Base-by-base conservation (phyloP, 2,113 vertebrate species). In the Pygoscelis antarcticus region DNA sequence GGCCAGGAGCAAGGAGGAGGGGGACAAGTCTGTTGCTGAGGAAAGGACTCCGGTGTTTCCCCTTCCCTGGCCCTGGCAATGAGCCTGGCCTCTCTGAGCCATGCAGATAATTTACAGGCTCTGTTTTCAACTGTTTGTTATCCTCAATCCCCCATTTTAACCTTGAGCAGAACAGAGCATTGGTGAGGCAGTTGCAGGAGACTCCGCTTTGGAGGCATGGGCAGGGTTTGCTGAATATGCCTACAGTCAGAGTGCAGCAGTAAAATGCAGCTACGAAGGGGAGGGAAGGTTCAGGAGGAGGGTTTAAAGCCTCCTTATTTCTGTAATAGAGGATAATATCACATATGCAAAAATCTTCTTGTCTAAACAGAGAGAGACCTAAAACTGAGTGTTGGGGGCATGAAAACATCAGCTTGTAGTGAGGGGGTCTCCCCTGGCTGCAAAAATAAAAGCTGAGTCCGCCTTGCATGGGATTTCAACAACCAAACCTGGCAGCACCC, bases 31-130 rank as follows among this genome's bases (percentile, higher is more conserved):
- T 89, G 64, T 89, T 6, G 1, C 30, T 27, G 66, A 82, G 57
- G 81, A 72, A 76, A 69, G 36, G 30, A 80, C n/a, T 36, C 38
- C 5, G 2, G 11, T 74, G 83, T 88, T 93, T 83, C 88, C 66
- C 78, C 21, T 70, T 82, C 34, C 30, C 42, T 79, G 74, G 61
- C 88, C 85, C 88, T 94, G 92, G 82, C 79, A 92, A 92, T 93
- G 94, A 96, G 90, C 88, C 79, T 96, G 94, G 62, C 85, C 83
- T 58, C 68, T 72, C 88, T 70, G 79, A 92, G 66, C 58, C 64
- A 1, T 14, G n/a, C 71, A 68, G 26, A 90, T 90, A 71, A 65
- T 77, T 83, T 66, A 70, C 62, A 66, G 66, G 32, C 21, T 69
- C 77, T 32, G 2, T 65, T 85, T 90, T 52, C 85, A 61, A 38